phyloP scores from a whole-genome alignment of 2,888 invertebrate genomes.

The Lycophotia porphyrea region DNA sequence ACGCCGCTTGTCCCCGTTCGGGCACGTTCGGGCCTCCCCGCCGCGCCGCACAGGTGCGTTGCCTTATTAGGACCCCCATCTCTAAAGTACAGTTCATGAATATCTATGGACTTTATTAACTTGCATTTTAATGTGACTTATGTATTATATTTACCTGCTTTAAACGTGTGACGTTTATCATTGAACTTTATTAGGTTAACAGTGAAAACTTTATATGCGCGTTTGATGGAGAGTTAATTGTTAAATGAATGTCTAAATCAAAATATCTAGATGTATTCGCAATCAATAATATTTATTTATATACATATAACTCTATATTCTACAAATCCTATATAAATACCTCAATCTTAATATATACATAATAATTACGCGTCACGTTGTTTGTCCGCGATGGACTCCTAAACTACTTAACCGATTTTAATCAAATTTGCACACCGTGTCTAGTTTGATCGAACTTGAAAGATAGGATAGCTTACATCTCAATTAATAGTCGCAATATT shows the following conservation, averaged over 20 bases:
- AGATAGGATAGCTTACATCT: too few relatives aligned
- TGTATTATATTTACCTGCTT: constrained; percentile 15
- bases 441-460: too few relatives aligned
- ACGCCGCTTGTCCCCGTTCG: constrained; percentile 62
- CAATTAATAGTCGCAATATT: too few relatives aligned
- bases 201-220: neutral
- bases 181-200: neutral
- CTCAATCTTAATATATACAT: too few relatives aligned
- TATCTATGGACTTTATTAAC: constrained; percentile 52
- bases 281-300: neutral
- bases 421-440: too few relatives aligned
- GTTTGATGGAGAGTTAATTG: neutral
- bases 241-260: constrained; percentile 15
- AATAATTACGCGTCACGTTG: too few relatives aligned
- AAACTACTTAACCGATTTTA: too few relatives aligned
- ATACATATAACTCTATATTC: neutral
- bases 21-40: constrained; percentile 13
- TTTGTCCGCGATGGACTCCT: too few relatives aligned
- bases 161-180: constrained; percentile 13
- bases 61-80: constrained; percentile 61
- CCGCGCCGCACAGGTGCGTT: constrained; percentile 62
- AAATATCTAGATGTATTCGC: constrained; percentile 6
- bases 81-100: constrained; percentile 51
- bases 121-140: constrained; percentile 45
- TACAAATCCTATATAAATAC: neutral